Base-by-base conservation (phyloP, 1,140 invertebrate species). In the Lepidurus arcticus region DNA sequence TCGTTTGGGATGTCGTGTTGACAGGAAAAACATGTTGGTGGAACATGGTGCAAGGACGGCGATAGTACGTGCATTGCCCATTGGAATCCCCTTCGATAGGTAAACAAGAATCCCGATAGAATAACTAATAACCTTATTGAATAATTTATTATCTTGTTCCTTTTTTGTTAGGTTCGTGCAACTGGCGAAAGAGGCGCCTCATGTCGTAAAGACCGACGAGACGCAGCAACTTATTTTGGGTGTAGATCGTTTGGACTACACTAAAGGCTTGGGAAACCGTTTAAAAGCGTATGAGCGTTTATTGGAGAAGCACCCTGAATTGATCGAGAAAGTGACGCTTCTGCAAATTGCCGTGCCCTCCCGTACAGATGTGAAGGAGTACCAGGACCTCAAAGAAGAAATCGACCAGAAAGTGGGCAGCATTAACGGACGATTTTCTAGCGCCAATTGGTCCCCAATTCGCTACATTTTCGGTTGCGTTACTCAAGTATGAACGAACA, bases 401-500 rank as follows among this genome's bases (percentile, higher is more conserved):
- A 93, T 96, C 85, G 94, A 96, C 84, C 93, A 95, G 83, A 83
- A 95, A 44, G 93, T 96, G 76, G 94, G 94, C 34, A 88, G 90
- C 73, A 95, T 96, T 65, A 96, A 95, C 83, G 94, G 93, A 34
- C 88, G 91, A 21, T 95, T 95, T 82, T 93, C 93, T 1, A 94
- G 92, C 10, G 92, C 93, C 1, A 95, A 94, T 83, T 95, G 94
- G 94, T 94, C 93, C 1, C 94, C 94, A 0, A 95, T 96, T 81
- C 90, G 92, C 77, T 96, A 96, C 82, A 95, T 96, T 81, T 95
- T 93, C 83, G 94, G 94, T 1, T 94, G 92, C 83, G 91, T 96
- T n/a, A 81, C 82, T 3, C 79, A 80, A 42, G 78, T 78, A 78
- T 13, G 65, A 1, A 34, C 44, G 11, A 24, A 34, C 24, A 4